A percentile compares a stretch with the other conserved stretches of the same genome.
Conservation (phyloP, 1,140 invertebrate species). For the Anadara kagoshimensis region DNA sequence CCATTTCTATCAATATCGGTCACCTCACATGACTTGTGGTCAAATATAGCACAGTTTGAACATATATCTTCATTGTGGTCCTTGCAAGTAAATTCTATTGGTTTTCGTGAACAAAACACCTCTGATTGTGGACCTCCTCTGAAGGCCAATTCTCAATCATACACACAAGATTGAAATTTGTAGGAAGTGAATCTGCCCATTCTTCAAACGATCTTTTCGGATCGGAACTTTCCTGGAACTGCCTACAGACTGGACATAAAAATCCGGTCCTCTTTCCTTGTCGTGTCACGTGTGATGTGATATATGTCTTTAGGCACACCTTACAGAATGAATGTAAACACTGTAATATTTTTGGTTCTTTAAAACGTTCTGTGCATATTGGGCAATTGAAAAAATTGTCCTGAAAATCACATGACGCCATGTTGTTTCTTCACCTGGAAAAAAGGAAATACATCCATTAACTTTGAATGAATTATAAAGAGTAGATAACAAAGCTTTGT, state of each 20-base stretch:
- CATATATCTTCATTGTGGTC: too few relatives aligned
- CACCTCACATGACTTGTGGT: too few relatives aligned
- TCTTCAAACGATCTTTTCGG: not conserved
- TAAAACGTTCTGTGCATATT: constrained; percentile 20
- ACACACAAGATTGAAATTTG: constrained; percentile 9
- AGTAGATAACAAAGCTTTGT: too few relatives aligned
- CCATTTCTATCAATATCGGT: too few relatives aligned
- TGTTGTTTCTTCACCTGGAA: too few relatives aligned
- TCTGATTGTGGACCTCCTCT: not conserved
- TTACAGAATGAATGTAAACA: constrained; percentile 24
- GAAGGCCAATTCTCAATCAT: constrained; percentile 9
- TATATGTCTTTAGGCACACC: constrained; percentile 6
- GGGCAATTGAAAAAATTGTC: constrained; percentile 12
- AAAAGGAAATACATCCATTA: too few relatives aligned
- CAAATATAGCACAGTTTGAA: too few relatives aligned
- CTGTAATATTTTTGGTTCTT: constrained; percentile 5
- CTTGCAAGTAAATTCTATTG: too few relatives aligned
- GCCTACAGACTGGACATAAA: constrained; percentile 16
- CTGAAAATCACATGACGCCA: too few relatives aligned
- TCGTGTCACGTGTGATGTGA: not conserved
- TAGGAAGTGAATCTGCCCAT: constrained; percentile 18
- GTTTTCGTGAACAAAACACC: too few relatives aligned
- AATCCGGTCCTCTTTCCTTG: not conserved
- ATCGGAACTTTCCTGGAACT: not conserved
- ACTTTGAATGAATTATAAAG: too few relatives aligned